Conservation (phyloP, 2,113 vertebrate genomes). For the Perca fluviatilis region DNA sequence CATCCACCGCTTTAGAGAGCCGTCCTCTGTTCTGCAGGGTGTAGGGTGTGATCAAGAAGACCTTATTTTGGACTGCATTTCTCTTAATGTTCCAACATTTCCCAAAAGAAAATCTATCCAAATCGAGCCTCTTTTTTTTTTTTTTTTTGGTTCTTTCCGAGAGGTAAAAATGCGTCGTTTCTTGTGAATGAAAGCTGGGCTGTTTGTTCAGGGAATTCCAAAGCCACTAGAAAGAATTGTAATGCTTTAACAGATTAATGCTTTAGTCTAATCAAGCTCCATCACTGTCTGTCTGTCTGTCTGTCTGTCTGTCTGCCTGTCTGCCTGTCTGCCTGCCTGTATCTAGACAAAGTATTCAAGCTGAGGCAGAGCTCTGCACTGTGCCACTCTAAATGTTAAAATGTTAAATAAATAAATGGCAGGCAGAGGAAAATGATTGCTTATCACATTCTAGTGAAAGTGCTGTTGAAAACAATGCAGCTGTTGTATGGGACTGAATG, state of each 20-base stretch:
- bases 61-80: slow-evolving; percentile 78
- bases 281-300: slow-evolving; percentile 39
- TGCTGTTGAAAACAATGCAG: slow-evolving; percentile 69
- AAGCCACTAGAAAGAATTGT: slow-evolving; percentile 32
- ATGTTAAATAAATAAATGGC: slow-evolving; percentile 53
- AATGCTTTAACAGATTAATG: slow-evolving; percentile 53
- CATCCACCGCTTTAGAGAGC: slow-evolving; percentile 55
- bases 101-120: slow-evolving; percentile 25
- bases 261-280: slow-evolving; percentile 54
- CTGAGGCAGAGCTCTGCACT: slow-evolving; percentile 51
- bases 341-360: slow-evolving; percentile 55
- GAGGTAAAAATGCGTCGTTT: slow-evolving; percentile 40
- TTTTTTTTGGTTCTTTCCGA: not conserved
- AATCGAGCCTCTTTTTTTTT: slow-evolving; percentile 3
- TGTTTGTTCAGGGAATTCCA: slow-evolving; percentile 50
- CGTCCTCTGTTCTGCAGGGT: slow-evolving; percentile 87
- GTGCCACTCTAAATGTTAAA: slow-evolving; percentile 68
- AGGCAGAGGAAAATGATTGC: slow-evolving; percentile 40
- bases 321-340: slow-evolving; percentile 9
- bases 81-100: slow-evolving; percentile 70
- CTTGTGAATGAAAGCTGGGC: slow-evolving; percentile 25
- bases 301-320: slow-evolving; percentile 10
- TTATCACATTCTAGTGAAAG: slow-evolving; percentile 50
- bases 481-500: slow-evolving; percentile 73
- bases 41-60: slow-evolving; percentile 87